Percentiles rank a stretch among this genome's conserved stretches.
phyloP scores from a whole-genome alignment of 2,888 invertebrate species.

The Theristus sp. region DNA sequence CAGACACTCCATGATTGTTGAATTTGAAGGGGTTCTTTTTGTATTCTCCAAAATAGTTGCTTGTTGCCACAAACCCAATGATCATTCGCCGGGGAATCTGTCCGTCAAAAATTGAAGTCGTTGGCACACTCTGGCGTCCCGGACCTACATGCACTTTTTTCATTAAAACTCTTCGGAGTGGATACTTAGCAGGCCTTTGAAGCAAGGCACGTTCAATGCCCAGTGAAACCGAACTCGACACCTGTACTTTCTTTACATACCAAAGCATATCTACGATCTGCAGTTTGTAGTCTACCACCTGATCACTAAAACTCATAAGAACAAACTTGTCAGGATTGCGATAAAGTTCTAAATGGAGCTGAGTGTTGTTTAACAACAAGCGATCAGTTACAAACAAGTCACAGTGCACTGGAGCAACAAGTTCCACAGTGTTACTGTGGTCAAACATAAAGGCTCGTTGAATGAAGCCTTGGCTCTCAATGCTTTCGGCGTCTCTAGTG shows the following conservation, averaged over 20 bases:
- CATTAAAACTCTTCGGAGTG: background rate
- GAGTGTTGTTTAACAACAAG: background rate
- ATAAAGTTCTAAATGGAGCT: background rate
- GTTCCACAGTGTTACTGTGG: background rate
- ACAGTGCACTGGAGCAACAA: background rate
- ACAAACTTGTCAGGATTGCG: background rate
- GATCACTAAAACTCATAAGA: background rate
- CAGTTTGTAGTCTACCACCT: background rate
- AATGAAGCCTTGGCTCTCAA: background rate
- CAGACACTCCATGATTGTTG: background rate
- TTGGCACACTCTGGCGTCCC: background rate
- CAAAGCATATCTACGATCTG: background rate
- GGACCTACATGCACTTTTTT: background rate
- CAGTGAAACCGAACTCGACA: background rate
- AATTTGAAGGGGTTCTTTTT: background rate
- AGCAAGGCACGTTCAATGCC: background rate
- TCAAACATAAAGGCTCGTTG: background rate
- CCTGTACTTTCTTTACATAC: background rate
- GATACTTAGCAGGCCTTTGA: background rate
- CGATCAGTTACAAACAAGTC: background rate
- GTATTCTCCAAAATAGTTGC: background rate
- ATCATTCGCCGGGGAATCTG: background rate
- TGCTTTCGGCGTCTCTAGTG: background rate
- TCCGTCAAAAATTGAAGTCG: background rate
- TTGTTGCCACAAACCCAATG: background rate